Evolutionary conservation across 2,888 invertebrate genomes (phyloP), one percentile per base, ranked within the genome.

Genomic region (Hipparchia sbordonii): DNA sequence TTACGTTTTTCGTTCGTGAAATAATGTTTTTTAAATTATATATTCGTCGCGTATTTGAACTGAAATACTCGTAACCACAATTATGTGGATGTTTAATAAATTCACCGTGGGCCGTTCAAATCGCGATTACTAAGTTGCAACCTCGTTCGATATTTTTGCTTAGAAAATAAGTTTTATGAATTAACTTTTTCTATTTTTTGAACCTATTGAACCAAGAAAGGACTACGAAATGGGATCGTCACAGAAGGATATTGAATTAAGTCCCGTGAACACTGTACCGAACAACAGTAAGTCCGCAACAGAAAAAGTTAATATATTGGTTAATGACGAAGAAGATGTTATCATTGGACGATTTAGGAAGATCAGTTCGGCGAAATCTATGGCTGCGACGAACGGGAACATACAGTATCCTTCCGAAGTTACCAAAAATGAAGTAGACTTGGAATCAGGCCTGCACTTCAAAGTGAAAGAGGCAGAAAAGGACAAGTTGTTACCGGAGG

Each of bases 321-420:
- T 85, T 5, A 83, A 85, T 51, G 92, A 92, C 67, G 92, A 93
- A 74, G 93, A 93, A 79, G 94, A 94, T 78, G 89, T 94, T 57
- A 93, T 94, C 71, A 94, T 94, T 65, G 94, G 94, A 10, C 85
- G 94, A 74, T 94, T 94, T 81, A 82, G 94, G 66, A 94, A 94
- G 80, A 94, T 94, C 74, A 94, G 94, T 79, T 94, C 94, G 0
- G 94, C 94, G 0, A 94, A 94, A 79, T 94, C 94, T 39, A 94
- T 94, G 94, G 94, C 93, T 45, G 93, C 93, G 54, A 93, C 94
- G 2, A 94, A 94, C 72, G 94, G 94, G 1, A 93, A 93, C 72
- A 90, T 92, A 23, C 92, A 92, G 77, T 92, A 92, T 68, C 91
- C 92, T 0, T 82, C 85, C 0, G 94, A 93, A 33, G 67, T 87